A percentile compares a stretch with the other conserved stretches of the same genome.
Conservation (phyloP, 2,888 invertebrate species). For the Coelopa pilipes region DNA sequence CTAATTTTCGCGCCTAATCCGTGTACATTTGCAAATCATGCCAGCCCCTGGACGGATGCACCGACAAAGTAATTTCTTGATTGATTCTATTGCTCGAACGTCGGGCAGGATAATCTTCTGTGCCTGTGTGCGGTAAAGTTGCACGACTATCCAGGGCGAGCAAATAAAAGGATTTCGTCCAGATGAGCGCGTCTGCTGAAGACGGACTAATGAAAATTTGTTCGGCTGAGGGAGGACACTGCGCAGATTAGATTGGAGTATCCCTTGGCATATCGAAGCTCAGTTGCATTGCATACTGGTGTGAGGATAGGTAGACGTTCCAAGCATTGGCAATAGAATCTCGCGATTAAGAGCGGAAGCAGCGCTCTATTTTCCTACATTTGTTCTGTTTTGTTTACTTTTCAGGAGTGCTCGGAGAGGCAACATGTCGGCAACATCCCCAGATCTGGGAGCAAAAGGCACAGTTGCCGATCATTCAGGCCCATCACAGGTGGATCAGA, state of each 20-base stretch:
- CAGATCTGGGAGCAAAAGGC: too few species aligned
- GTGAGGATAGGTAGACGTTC: conserved; percentile 46
- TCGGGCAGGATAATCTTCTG: too few species aligned
- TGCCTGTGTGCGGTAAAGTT: conserved; percentile 52
- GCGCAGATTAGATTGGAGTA: not conserved
- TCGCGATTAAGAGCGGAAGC: too few species aligned
- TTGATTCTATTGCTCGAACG: too few species aligned
- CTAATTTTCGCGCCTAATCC: conserved; percentile 54
- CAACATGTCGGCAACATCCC: too few species aligned
- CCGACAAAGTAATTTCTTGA: too few species aligned
- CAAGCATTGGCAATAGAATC: too few species aligned
- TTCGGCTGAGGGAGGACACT: not conserved
- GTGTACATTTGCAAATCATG: conserved; percentile 19
- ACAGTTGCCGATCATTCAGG: too few species aligned
- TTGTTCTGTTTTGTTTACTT: too few species aligned
- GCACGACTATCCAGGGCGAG: conserved; percentile 41
- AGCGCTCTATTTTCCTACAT: not conserved
- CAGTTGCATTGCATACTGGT: conserved; percentile 13
- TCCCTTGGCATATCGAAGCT: not conserved
- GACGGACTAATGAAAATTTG: conserved; percentile 2
- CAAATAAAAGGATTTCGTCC: conserved; percentile 43
- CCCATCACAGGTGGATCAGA: too few species aligned
- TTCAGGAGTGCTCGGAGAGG: too few species aligned
- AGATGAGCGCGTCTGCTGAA: conserved; percentile 43
- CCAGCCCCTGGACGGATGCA: too few species aligned